These are phyloP conservation scores for Botia almorhae DNA, from an alignment of 2,797 vertebrate genomes.

Conservation along the genomic window DNA sequence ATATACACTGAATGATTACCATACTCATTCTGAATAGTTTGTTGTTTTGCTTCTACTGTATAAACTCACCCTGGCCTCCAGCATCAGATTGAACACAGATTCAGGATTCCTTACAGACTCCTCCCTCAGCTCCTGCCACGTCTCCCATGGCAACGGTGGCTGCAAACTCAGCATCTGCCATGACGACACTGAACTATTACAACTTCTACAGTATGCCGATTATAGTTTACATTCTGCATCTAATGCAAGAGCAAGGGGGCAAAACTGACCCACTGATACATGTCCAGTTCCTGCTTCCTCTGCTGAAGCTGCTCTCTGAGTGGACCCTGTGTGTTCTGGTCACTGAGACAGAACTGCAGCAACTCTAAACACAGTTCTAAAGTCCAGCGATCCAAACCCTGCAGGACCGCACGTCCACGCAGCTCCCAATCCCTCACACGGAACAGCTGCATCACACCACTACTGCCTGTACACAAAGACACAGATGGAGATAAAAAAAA, in stretches of 20 bases:
- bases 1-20: neutral
- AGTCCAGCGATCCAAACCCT: constrained; percentile 87
- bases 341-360: constrained; percentile 89
- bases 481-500: neutral
- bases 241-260: neutral
- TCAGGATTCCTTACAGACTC: constrained; percentile 83
- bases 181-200: neutral
- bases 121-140: constrained; percentile 89
- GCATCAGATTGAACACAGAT: constrained; percentile 79
- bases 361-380: constrained; percentile 86
- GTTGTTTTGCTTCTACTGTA: neutral
- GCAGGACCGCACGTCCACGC: constrained; percentile 83
- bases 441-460: constrained; percentile 84
- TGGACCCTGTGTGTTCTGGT: constrained; percentile 67
- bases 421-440: constrained; percentile 81
- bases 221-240: neutral
- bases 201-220: neutral
- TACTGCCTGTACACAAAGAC: constrained; percentile 69
- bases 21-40: neutral
- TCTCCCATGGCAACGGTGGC: constrained; percentile 78
- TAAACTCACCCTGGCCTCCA: constrained; percentile 86
- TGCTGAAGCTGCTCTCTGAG: constrained; percentile 78
- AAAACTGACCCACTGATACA: constrained; percentile 86
- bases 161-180: constrained; percentile 85
- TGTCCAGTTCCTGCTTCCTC: constrained; percentile 83